phyloP scores from a whole-genome alignment of 2,888 invertebrate species.

The Lysandra coridon region DNA sequence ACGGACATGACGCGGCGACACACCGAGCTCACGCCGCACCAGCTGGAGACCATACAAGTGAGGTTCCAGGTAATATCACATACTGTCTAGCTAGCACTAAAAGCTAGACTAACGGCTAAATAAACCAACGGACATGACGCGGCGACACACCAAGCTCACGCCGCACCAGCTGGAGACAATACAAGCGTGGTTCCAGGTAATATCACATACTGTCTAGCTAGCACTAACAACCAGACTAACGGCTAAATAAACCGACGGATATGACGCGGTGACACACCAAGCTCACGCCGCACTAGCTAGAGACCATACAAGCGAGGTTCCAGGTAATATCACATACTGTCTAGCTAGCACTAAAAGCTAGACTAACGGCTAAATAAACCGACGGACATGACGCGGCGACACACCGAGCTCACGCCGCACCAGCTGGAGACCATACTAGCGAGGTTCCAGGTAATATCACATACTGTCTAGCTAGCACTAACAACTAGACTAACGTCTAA shows the following conservation, averaged over 20 bases:
- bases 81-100: no score
- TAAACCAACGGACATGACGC: constrained; percentile 99
- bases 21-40: constrained; percentile 97
- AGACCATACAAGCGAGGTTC: constrained; percentile 96
- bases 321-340: constrained; percentile 81
- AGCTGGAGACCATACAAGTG: constrained; percentile 95
- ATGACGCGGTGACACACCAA: constrained; percentile 98
- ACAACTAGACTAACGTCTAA: constrained; percentile 82
- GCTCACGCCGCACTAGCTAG: constrained; percentile 97
- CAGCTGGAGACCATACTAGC: constrained; percentile 96
- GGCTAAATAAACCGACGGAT: constrained; percentile 99
- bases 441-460: constrained; percentile 90
- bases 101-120: constrained; percentile 82
- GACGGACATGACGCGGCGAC: constrained; percentile 97
- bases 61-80: constrained; percentile 89
- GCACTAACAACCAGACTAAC: no score
- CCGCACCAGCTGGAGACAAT: constrained; percentile 97
- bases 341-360: no score
- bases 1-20: constrained; percentile 97
- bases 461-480: no score
- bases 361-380: constrained; percentile 93
- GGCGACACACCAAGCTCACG: constrained; percentile 96
- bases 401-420: constrained; percentile 97
- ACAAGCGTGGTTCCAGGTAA: constrained; percentile 95
- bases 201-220: no score